Percentiles rank a stretch among this genome's conserved stretches.
These are phyloP conservation scores for Dolichoris vasculosae DNA, from an alignment of 1,140 invertebrate genomes.

Conservation along the genomic window DNA sequence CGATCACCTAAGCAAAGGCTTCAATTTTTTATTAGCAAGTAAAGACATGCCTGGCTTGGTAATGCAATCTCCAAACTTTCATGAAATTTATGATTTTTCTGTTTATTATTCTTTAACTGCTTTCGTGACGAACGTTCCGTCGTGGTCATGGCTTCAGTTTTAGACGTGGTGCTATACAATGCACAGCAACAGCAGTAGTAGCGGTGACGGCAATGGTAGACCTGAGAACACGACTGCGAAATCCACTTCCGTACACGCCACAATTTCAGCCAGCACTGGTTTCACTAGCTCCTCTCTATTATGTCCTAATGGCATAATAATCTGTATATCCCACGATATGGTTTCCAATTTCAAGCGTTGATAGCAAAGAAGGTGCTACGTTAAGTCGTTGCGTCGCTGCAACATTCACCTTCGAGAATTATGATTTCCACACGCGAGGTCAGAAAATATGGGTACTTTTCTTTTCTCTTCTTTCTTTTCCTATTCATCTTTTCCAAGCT, in stretches of 20 bases:
- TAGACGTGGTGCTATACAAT: neutral
- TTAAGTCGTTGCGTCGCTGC: neutral
- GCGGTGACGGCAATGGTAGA: neutral
- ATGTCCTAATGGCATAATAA: slow-evolving; percentile 66
- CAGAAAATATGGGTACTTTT: neutral
- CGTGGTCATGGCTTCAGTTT: neutral
- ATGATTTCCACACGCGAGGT: slow-evolving; percentile 21
- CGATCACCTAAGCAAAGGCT: no score
- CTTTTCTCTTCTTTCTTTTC: neutral
- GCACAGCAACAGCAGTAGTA: neutral
- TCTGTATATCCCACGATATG: slow-evolving; percentile 65
- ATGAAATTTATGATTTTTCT: slow-evolving; percentile 38
- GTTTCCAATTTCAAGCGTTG: slow-evolving; percentile 65
- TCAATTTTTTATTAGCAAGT: neutral
- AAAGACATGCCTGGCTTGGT: neutral
- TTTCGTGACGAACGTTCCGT: neutral
- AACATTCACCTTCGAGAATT: slow-evolving; percentile 32
- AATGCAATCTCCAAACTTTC: neutral
- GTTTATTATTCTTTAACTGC: neutral
- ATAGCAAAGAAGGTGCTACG: slow-evolving; percentile 45
- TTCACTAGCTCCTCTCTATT: slow-evolving; percentile 55
- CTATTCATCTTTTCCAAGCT: neutral
- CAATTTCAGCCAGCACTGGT: neutral
- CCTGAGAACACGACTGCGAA: slow-evolving; percentile 40
- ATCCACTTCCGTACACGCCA: slow-evolving; percentile 50